phyloP scores from a whole-genome alignment of 2,113 vertebrate species.

The Carettochelys insculpta region DNA sequence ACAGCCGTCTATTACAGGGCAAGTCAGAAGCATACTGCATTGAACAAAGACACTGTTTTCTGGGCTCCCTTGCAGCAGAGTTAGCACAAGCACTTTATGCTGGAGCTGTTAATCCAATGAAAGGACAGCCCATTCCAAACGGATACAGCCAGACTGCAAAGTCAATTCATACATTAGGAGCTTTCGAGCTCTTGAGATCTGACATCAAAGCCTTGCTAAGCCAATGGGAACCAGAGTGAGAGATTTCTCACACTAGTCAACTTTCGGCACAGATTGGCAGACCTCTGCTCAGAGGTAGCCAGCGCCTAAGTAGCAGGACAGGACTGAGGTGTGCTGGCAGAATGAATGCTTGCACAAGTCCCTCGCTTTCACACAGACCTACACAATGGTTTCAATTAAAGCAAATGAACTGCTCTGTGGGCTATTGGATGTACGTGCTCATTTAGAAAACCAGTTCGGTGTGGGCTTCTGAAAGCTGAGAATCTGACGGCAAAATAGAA shows the following conservation, averaged over 20 bases:
- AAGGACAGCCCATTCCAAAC: background rate
- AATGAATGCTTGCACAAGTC: background rate
- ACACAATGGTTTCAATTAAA: background rate
- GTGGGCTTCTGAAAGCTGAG: background rate
- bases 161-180: background rate
- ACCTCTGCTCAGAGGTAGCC: background rate
- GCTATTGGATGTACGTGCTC: background rate
- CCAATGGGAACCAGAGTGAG: background rate
- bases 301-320: background rate
- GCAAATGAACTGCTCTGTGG: background rate
- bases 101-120: background rate
- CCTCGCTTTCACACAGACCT: accelerated
- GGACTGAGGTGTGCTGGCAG: background rate
- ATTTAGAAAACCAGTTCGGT: accelerated
- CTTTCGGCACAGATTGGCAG: accelerated
- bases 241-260: background rate
- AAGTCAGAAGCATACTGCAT: background rate
- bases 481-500: accelerated
- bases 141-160: background rate
- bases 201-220: background rate
- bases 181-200: background rate
- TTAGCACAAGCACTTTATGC: background rate
- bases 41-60: background rate
- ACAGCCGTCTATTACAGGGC: accelerated
- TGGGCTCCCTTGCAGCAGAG: background rate